Conservation (phyloP, 92 coral and sea anemone species). For the Parazoanthus swiftii region DNA sequence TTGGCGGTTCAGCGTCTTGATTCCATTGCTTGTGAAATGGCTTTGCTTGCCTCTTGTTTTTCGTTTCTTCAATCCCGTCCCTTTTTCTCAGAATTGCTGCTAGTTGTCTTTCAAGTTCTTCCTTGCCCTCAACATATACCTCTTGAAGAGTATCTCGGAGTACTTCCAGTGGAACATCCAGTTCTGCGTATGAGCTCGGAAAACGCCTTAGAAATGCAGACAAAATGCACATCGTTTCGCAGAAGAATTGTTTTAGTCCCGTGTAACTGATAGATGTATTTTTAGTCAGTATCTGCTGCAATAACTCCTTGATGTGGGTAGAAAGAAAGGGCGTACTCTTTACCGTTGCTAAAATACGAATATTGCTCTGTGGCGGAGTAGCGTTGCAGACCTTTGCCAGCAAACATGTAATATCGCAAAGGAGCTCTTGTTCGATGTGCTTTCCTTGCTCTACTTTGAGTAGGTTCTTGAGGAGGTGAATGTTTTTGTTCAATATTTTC, state of each 20-base stretch:
- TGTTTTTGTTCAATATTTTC: neutral
- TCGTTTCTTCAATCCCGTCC: constrained; percentile 43
- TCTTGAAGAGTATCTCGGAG: constrained; percentile 37
- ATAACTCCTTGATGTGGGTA: neutral
- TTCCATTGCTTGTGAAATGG: constrained; percentile 16
- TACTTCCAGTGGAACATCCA: constrained; percentile 43
- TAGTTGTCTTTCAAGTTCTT: constrained; percentile 15
- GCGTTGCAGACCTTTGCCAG: neutral
- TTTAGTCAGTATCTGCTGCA: neutral
- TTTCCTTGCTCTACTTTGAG: neutral
- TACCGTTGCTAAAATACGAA: constrained; percentile 5
- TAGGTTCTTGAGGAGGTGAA: neutral
- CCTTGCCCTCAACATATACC: constrained; percentile 7
- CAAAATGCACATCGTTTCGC: constrained; percentile 10
- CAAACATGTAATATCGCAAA: constrained; percentile 12
- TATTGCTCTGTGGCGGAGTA: neutral
- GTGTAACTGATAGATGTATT: constrained; percentile 8
- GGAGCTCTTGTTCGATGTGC: neutral
- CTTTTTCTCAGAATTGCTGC: constrained; percentile 44
- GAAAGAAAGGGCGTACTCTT: neutral
- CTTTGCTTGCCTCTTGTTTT: constrained; percentile 30
- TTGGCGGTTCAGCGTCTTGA: constrained; percentile 54
- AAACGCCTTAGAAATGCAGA: constrained; percentile 52
- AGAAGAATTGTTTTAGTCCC: constrained; percentile 11
- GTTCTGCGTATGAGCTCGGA: constrained; percentile 59